A percentile compares a stretch with the other conserved stretches of the same genome.
Evolutionary conservation across 2,888 invertebrate species (phyloP).

Genomic region (Coleophora flavipennella): DNA sequence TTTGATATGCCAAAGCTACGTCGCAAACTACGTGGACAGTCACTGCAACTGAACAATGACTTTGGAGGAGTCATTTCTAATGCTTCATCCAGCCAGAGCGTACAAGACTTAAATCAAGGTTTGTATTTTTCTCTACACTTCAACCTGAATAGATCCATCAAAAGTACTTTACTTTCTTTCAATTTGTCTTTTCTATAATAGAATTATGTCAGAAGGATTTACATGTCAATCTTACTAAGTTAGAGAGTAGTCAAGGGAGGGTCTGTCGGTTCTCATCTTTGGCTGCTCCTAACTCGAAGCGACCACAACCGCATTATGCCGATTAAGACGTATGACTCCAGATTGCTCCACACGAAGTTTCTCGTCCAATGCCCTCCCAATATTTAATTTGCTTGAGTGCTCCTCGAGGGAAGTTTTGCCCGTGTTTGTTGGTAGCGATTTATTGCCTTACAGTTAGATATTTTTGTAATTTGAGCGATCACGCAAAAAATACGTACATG

Average conservation of each 20-base stretch:
- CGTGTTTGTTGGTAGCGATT: conserved; percentile 57
- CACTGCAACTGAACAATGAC: conserved; percentile 71
- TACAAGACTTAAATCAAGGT: conserved; percentile 82
- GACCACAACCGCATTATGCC: conserved; percentile 61
- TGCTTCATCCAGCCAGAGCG: conserved; percentile 87
- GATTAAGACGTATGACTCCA: conserved; percentile 66
- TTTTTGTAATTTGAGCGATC: conserved; percentile 40
- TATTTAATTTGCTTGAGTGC: conserved; percentile 72
- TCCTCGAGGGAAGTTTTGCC: conserved; percentile 60
- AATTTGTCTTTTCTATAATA: conserved; percentile 16
- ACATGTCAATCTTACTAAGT: conserved; percentile 36
- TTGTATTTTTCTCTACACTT: conserved; percentile 27
- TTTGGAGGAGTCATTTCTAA: conserved; percentile 83
- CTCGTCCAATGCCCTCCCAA: conserved; percentile 49
- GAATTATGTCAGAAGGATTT: conserved; percentile 35
- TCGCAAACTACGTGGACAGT: conserved; percentile 78
- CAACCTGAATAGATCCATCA: conserved; percentile 10
- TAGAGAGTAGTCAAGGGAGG: conserved; percentile 38
- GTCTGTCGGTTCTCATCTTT: conserved; percentile 51
- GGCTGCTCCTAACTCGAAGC: conserved; percentile 44
- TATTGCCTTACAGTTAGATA: conserved; percentile 63
- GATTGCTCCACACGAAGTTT: conserved; percentile 49
- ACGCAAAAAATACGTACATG: conserved; percentile 36
- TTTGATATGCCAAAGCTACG: conserved; percentile 94
- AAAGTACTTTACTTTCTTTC: conserved; percentile 7